Base-by-base conservation (phyloP, 2,888 invertebrate species). In the Melieria omissa region DNA sequence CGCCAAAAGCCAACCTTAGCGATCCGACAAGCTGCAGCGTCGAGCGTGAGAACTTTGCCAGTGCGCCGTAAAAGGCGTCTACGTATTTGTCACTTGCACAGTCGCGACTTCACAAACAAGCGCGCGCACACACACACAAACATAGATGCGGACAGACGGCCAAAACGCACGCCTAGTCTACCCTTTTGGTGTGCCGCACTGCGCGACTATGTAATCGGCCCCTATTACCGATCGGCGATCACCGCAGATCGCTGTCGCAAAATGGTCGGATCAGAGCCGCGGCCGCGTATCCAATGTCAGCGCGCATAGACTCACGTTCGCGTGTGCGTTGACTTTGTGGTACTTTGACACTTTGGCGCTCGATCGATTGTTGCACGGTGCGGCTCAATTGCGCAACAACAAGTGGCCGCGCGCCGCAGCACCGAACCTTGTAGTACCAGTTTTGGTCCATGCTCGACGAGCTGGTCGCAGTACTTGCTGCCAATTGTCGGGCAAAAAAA, bases 31-130 rank as follows among this genome's bases (percentile, higher is more conserved):
- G 29, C 29, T 1, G 29, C 61, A 45, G n/a, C 45, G 29, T 46
- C 71, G 60, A 71, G 65, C 71, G 71, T 71, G 71, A 71, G 71
- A 71, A 71, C 60, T 71, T 65, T 47, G 42, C 46, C 62, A 55
- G 52, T 69, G 55, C 62, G 63, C 62, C 69, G 62, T 69, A 69
- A 62, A 69, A 60, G 67, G 67, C 49, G 60, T 67, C 67, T 49
- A 44, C 60, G 14, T 67, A 60, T 67, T 67, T 60, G 61, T 67
- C 12, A 67, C 60, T 60, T 67, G 49, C 10, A 44, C 42, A 1
- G 14, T 14, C 29, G 52, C 10, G 60, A 42, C 14, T 52, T 49
- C 67, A 58, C 67, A 47, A 60, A 60, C 44, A 41, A n/a, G 42
- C 60, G 12, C 60, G 16, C 57, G 12, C 60, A 7, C 14, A 60